These are phyloP conservation scores for Craterocephalus amniculus DNA, from an alignment of 2,797 vertebrate species.

Conservation along the genomic window DNA sequence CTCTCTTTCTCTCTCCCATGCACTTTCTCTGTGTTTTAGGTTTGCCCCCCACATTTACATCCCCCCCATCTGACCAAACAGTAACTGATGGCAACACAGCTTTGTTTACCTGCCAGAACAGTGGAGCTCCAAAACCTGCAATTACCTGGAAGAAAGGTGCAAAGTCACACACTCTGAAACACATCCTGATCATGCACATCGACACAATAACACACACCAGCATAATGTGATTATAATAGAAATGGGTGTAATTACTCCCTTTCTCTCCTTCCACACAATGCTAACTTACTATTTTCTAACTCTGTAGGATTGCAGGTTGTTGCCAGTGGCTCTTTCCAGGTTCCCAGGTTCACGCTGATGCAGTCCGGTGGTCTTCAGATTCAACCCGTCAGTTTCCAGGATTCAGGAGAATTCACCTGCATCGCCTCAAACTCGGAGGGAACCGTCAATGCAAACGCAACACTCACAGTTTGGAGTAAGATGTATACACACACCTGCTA, in stretches of 20 bases:
- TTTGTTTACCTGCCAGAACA: slow-evolving; percentile 88
- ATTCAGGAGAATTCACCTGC: slow-evolving; percentile 92
- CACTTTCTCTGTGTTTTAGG: slow-evolving; percentile 75
- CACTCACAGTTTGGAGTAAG: slow-evolving; percentile 96
- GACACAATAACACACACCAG: slow-evolving; percentile 21
- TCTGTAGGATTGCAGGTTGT: slow-evolving; percentile 86
- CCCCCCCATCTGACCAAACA: slow-evolving; percentile 83
- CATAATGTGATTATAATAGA: slow-evolving; percentile 35
- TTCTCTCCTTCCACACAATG: slow-evolving; percentile 30
- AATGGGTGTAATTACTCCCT: slow-evolving; percentile 22
- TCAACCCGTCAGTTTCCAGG: slow-evolving; percentile 85
- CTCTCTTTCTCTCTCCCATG: slow-evolving; percentile 1
- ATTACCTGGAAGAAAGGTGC: slow-evolving; percentile 94
- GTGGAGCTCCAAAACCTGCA: slow-evolving; percentile 91
- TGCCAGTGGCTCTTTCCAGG: slow-evolving; percentile 91
- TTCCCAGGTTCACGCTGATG: slow-evolving; percentile 88
- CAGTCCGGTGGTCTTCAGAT: slow-evolving; percentile 92
- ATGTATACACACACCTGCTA: neutral
- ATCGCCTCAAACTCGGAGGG: slow-evolving; percentile 87
- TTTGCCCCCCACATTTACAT: slow-evolving; percentile 85
- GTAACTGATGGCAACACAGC: slow-evolving; percentile 89
- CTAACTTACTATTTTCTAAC: slow-evolving; percentile 42
- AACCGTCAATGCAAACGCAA: slow-evolving; percentile 82
- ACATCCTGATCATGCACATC: slow-evolving; percentile 8
- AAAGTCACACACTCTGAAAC: slow-evolving; percentile 5